Conservation (phyloP, 1,140 invertebrate species). For the Neuroterus valhalla region DNA sequence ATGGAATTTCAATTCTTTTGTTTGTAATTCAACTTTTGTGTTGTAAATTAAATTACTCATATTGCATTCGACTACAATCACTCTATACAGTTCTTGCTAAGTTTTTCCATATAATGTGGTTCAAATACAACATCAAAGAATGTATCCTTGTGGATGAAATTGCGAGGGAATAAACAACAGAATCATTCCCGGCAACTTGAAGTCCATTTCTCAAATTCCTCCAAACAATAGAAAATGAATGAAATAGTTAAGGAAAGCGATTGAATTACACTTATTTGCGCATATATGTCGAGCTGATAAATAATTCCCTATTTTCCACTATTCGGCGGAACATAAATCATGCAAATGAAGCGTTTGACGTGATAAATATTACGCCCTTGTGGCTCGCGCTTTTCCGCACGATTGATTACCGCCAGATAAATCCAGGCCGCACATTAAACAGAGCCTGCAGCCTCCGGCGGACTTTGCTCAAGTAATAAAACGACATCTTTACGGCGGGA, state of each 20-base stretch:
- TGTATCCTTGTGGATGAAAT: too few species aligned
- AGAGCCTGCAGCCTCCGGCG: conserved; percentile 44
- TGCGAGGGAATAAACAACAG: too few species aligned
- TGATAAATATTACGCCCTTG: conserved; percentile 69
- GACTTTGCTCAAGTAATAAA: conserved; percentile 66
- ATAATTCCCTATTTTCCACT: conserved; percentile 24
- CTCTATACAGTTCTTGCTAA: too few species aligned
- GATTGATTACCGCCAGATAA: conserved; percentile 70
- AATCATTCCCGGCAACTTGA: too few species aligned
- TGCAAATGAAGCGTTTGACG: conserved; percentile 69
- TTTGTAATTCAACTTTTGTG: too few species aligned
- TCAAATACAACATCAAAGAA: too few species aligned
- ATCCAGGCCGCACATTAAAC: conserved; percentile 68
- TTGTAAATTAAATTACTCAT: too few species aligned
- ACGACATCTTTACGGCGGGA: conserved; percentile 60
- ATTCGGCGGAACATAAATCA: conserved; percentile 67
- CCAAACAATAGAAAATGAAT: not conserved
- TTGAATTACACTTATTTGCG: not conserved
- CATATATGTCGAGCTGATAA: conserved; percentile 1
- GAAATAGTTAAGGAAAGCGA: not conserved
- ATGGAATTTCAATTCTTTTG: too few species aligned
- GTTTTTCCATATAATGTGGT: too few species aligned
- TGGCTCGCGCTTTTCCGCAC: conserved; percentile 60
- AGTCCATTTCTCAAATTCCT: too few species aligned
- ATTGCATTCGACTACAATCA: too few species aligned